Percentiles rank a stretch among this genome's conserved stretches.
These are phyloP conservation scores for Brachyalestes nurse DNA, from an alignment of 2,797 vertebrate species.

Conservation along the genomic window DNA sequence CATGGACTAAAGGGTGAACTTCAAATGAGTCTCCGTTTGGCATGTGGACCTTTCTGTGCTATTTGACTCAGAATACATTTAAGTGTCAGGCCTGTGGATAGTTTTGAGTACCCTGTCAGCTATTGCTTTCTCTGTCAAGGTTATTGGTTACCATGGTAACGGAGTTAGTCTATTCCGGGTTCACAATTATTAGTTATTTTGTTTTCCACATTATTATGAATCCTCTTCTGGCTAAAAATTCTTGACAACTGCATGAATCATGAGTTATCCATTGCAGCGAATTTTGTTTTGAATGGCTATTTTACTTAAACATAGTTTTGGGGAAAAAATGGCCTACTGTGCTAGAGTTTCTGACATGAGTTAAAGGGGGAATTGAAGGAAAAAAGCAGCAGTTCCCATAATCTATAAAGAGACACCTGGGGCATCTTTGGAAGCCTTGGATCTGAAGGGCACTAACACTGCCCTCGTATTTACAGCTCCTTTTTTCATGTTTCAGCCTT, in stretches of 20 bases:
- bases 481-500: conserved; percentile 59
- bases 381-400: conserved; percentile 27
- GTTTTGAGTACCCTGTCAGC: conserved; percentile 12
- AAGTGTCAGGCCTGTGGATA: conserved; percentile 45
- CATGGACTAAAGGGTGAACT: conserved; percentile 35
- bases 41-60: conserved; percentile 14
- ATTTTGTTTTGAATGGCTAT: conserved; percentile 13
- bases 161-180: conserved; percentile 47
- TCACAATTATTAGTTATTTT: conserved; percentile 39
- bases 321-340: conserved; percentile 34
- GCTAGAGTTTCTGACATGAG: conserved; percentile 43
- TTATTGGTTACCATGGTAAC: conserved; percentile 63
- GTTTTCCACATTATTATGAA: conserved; percentile 36
- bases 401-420: conserved; percentile 61
- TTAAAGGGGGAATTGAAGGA: conserved; percentile 28
- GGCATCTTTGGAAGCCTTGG: conserved; percentile 46
- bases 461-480: conserved; percentile 56
- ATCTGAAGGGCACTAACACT: conserved; percentile 56
- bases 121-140: conserved; percentile 54
- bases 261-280: background rate
- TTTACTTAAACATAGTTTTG: conserved; percentile 25
- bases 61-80: conserved; percentile 53
- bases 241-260: conserved; percentile 5
- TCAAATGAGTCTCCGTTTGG: conserved; percentile 38
- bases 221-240: conserved; percentile 18